Evolutionary conservation across 2,797 vertebrate genomes (phyloP), one percentile per base, ranked within the genome.

Genomic region (Acipenser oxyrinchus): DNA sequence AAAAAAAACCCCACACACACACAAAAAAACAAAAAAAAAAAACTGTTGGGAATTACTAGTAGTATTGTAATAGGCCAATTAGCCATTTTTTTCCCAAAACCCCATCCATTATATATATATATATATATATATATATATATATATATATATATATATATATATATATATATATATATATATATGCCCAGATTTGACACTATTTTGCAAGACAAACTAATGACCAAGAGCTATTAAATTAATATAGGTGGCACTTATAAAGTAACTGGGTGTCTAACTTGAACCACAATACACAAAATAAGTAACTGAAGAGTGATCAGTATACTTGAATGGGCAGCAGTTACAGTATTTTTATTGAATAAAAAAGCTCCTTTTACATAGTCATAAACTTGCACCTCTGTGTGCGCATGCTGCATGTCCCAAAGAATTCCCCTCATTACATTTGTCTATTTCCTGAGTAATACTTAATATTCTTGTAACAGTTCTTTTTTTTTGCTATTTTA

Each of bases 401-500:
- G 83, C 82, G 83, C 86, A 85, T 86, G 84, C 88, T 86, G 87
- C 85, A 88, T 87, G 81, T 83, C 84, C 84, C 77, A 85, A 88
- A 87, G 84, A 86, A 87, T 82, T 87, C 78, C 80, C 75, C 82
- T 87, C 84, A 87, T 86, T 86, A 87, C 85, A 88, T 84, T 81
- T 81, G 82, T 79, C 18, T 85, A 10, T 87, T 91, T 90, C 90
- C 90, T 91, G 90, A 91, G 90, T 90, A 82, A 91, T 87, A 89
- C 76, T 88, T 89, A 79, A 66, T 82, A 85, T 90, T 83, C 84
- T 89, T 89, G 90, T 91, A 91, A 91, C 90, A 91, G 89, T 90
- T 88, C 86, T 89, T 88, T 88, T 86, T 82, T 69, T 78, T 78
- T 69, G 95, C 92, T 90, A 92, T 92, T 92, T 94, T 90, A 93